Percentiles rank a stretch among this genome's conserved stretches.
phyloP scores from a whole-genome alignment of 2,797 vertebrate species.

The Acipenser transmontanus region DNA sequence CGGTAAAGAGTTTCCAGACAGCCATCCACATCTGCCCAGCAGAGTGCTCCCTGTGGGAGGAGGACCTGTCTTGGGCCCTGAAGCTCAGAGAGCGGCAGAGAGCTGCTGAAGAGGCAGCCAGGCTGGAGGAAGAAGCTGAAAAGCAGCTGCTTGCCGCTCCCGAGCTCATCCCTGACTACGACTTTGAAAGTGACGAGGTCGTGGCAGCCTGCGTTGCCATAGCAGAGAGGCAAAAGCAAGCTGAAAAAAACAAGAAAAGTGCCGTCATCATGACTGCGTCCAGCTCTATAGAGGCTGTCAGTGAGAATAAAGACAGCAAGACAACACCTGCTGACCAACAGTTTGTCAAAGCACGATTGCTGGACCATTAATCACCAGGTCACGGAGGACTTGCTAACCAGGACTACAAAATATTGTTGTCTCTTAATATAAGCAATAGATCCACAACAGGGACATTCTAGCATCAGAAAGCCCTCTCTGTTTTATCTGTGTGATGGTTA shows the following conservation, averaged over 20 bases:
- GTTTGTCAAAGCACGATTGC: conserved; percentile 75
- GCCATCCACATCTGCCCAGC: conserved; percentile 81
- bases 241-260: conserved; percentile 56
- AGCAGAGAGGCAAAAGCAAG: conserved; percentile 70
- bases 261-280: conserved; percentile 66
- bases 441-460: too few relatives aligned
- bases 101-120: conserved; percentile 47
- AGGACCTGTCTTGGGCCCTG: conserved; percentile 84
- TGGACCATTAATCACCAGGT: neutral
- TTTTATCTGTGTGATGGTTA: too few relatives aligned
- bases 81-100: conserved; percentile 64
- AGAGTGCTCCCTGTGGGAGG: conserved; percentile 77
- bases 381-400: too few relatives aligned
- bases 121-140: conserved; percentile 43
- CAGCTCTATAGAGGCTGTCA: conserved; percentile 57
- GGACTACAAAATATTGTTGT: too few relatives aligned
- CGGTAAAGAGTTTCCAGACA: conserved; percentile 72
- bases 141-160: conserved; percentile 48
- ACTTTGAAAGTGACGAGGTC: conserved; percentile 93
- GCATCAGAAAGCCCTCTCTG: too few relatives aligned
- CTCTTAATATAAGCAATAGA: too few relatives aligned
- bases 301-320: conserved; percentile 37
- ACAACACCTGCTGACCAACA: conserved; percentile 48
- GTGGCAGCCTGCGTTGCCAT: conserved; percentile 85
- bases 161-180: conserved; percentile 80